phyloP scores from a whole-genome alignment of 2,113 vertebrate genomes.

The Heterocephalus glaber region DNA sequence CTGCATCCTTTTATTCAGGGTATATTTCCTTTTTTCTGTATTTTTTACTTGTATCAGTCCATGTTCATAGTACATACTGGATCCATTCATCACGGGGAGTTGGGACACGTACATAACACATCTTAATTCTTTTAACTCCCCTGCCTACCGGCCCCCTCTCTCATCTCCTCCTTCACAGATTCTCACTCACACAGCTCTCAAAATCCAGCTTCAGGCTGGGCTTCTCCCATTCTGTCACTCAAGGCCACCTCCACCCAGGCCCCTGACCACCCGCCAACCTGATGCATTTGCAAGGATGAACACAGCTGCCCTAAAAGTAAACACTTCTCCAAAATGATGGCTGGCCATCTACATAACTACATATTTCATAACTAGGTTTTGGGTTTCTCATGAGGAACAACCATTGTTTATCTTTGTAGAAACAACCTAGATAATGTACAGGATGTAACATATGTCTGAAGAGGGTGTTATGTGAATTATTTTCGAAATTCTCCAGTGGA shows the following conservation, averaged over 20 bases:
- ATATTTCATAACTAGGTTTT: not conserved
- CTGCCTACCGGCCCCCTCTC: not conserved
- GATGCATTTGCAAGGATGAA: not conserved
- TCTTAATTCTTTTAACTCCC: not conserved
- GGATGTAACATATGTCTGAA: not conserved
- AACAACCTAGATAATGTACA: not conserved
- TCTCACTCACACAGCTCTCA: not conserved
- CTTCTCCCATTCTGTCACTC: too few relatives aligned
- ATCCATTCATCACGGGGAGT: not conserved
- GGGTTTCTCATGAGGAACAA: not conserved
- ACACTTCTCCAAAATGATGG: not conserved
- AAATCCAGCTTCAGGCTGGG: not conserved
- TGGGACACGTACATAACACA: not conserved
- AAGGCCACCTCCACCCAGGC: not conserved
- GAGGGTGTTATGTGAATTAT: not conserved
- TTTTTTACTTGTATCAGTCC: not conserved
- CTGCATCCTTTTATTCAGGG: not conserved
- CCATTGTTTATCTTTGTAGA: not conserved
- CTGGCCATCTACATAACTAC: not conserved
- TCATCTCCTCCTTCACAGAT: not conserved
- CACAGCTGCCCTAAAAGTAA: not conserved
- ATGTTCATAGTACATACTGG: not conserved
- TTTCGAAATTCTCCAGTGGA: not conserved
- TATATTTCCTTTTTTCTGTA: not conserved
- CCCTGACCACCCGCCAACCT: fast-evolving